These are phyloP conservation scores for Cettia cetti DNA, from an alignment of 2,113 vertebrate species.

Conservation along the genomic window DNA sequence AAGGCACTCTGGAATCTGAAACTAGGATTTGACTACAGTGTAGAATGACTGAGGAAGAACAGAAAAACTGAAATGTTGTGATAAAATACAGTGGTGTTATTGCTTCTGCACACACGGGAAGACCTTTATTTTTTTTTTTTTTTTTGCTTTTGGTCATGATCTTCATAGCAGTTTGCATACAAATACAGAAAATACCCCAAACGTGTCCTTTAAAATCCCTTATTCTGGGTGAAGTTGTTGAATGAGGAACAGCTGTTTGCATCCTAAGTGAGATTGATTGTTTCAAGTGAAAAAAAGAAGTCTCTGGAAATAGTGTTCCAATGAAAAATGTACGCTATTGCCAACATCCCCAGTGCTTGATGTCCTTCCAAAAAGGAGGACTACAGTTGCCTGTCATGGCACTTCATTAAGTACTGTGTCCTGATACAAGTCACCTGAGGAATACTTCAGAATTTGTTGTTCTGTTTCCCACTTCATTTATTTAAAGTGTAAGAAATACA, in stretches of 20 bases:
- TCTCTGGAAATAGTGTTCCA: neutral
- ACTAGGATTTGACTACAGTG: neutral
- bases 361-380: neutral
- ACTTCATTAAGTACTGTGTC: conserved; percentile 4
- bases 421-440: neutral
- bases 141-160: neutral
- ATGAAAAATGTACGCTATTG: neutral
- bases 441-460: neutral
- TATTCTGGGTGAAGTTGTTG: neutral
- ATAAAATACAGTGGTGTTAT: neutral
- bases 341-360: neutral
- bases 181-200: neutral
- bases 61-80: neutral
- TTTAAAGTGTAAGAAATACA: neutral
- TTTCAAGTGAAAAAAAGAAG: conserved; percentile 20
- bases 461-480: neutral
- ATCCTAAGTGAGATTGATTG: neutral
- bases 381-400: neutral
- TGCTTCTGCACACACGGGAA: neutral
- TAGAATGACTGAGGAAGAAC: neutral
- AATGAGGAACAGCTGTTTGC: conserved; percentile 36
- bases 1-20: neutral
- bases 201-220: neutral
- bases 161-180: neutral
- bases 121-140: neutral